These are phyloP conservation scores for Brevimyrus niger DNA, from an alignment of 2,113 vertebrate species.

Conservation along the genomic window DNA sequence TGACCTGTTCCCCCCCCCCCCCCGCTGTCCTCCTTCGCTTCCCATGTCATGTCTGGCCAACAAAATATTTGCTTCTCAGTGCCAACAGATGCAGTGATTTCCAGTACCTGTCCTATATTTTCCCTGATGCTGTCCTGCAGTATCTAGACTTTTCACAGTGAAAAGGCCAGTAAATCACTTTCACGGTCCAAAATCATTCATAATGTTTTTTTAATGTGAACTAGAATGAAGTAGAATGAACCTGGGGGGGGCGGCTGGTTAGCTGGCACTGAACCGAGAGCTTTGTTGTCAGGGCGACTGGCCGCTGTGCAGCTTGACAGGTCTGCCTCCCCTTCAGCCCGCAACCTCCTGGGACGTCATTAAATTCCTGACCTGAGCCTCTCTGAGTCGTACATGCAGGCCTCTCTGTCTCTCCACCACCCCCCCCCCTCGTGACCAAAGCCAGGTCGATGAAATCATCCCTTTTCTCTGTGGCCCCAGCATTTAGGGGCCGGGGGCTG, in stretches of 20 bases:
- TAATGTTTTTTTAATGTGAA: not conserved
- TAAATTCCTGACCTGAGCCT: conserved; percentile 18
- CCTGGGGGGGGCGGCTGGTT: not conserved
- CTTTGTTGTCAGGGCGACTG: not conserved
- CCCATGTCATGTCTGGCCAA: not conserved
- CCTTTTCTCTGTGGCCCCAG: not conserved
- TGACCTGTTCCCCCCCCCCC: not conserved
- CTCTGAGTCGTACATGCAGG: not conserved
- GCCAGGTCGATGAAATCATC: not conserved
- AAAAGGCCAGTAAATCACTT: not conserved
- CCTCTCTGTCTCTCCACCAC: not conserved
- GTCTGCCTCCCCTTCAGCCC: not conserved
- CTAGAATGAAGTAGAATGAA: not conserved
- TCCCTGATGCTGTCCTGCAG: not conserved
- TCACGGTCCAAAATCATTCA: not conserved
- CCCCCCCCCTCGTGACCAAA: not conserved
- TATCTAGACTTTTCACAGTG: not conserved
- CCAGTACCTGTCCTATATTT: not conserved
- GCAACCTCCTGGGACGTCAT: conserved; percentile 12
- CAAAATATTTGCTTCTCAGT: not conserved
- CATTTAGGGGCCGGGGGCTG: not conserved
- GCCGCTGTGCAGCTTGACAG: not conserved
- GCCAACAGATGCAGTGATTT: not conserved
- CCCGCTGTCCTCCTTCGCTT: not conserved
- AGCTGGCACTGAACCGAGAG: not conserved